phyloP scores from a whole-genome alignment of 1,140 invertebrate genomes.

The Zophobas atratus region DNA sequence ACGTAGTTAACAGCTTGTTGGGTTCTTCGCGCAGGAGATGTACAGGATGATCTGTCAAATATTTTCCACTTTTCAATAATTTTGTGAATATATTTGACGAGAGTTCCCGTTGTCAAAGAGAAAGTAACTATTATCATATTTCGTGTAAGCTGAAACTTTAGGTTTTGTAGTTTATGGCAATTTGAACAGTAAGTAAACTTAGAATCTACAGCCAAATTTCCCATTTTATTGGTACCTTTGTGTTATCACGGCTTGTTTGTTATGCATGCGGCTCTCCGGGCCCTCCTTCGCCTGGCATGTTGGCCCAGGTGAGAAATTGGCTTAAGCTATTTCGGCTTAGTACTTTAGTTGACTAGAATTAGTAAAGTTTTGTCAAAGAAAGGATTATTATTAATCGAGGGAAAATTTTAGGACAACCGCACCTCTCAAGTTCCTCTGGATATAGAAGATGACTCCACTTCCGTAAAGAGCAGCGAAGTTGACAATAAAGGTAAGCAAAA shows the following conservation, averaged over 20 bases:
- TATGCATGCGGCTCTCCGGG: slow-evolving; percentile 75
- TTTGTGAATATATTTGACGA: too few species aligned
- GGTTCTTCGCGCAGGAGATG: too few species aligned
- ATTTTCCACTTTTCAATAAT: too few species aligned
- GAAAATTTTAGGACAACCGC: slow-evolving; percentile 83
- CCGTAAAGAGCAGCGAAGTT: slow-evolving; percentile 84
- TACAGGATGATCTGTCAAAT: too few species aligned
- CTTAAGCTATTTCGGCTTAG: slow-evolving; percentile 24
- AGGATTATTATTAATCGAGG: background rate
- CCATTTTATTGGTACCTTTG: slow-evolving; percentile 18
- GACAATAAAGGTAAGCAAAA: slow-evolving; percentile 76
- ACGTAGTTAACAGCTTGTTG: too few species aligned
- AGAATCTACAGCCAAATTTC: slow-evolving; percentile 1
- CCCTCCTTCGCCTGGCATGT: slow-evolving; percentile 69
- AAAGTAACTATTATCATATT: too few species aligned
- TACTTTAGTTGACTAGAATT: slow-evolving; percentile 8
- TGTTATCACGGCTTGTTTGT: slow-evolving; percentile 68
- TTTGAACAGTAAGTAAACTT: background rate
- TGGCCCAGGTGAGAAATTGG: slow-evolving; percentile 61
- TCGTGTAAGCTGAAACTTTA: too few species aligned
- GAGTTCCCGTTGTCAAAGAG: too few species aligned
- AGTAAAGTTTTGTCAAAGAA: background rate
- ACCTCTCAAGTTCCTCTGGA: slow-evolving; percentile 88
- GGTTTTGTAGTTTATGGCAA: background rate
- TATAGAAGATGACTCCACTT: slow-evolving; percentile 91